Conservation (phyloP, 1,140 invertebrate genomes). For the Periplaneta americana region DNA sequence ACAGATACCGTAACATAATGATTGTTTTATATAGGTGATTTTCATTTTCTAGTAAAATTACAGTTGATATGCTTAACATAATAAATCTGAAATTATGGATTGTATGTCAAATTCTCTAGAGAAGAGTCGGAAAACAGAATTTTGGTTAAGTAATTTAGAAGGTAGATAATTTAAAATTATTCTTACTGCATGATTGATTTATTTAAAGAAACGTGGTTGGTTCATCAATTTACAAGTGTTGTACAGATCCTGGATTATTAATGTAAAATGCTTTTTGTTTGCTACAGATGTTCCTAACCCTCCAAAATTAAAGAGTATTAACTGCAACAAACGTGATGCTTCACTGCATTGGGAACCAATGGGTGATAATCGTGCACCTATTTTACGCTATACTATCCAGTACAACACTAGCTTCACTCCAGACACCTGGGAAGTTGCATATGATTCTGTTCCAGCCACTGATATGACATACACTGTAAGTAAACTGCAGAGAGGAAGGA, state of each 20-base stretch:
- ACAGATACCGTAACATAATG: no score
- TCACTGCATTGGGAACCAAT: slow-evolving; percentile 77
- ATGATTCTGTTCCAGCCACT: slow-evolving; percentile 69
- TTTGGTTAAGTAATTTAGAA: no score
- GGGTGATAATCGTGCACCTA: slow-evolving; percentile 92
- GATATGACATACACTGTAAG: slow-evolving; percentile 62
- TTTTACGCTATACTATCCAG: slow-evolving; percentile 86
- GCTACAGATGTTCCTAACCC: slow-evolving; percentile 83
- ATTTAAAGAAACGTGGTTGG: no score
- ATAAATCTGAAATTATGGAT: no score
- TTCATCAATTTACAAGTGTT: neutral
- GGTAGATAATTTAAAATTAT: no score
- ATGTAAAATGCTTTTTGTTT: slow-evolving; percentile 15
- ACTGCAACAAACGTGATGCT: slow-evolving; percentile 65
- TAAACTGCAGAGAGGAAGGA: no score
- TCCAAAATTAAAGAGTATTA: slow-evolving; percentile 59
- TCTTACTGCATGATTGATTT: no score
- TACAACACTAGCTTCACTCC: slow-evolving; percentile 93
- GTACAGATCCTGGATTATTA: neutral
- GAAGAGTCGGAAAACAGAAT: no score
- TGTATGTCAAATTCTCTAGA: no score
- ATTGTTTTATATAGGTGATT: no score
- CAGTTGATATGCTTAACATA: no score
- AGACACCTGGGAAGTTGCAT: slow-evolving; percentile 81
- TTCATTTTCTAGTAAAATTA: no score